Base-by-base conservation (phyloP, 2,113 vertebrate species). In the Kryptolebias marmoratus region DNA sequence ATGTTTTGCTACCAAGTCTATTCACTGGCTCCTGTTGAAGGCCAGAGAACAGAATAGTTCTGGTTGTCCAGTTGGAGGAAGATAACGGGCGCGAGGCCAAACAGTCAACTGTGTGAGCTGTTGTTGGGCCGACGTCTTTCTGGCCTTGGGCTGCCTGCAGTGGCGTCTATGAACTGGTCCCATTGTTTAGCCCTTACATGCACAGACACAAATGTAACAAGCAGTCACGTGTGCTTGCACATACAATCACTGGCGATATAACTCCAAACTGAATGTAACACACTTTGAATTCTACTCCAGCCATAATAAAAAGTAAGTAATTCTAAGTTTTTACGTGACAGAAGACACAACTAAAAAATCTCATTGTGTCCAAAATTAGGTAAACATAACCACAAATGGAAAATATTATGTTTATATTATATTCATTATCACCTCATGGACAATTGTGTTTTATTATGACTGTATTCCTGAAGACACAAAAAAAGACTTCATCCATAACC, bases 121-220 rank as follows among this genome's bases (percentile, higher is more conserved):
- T 87, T 90, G 92, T 90, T 73, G 77, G 72, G 86, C 78, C 77
- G 76, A 79, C 71, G 79, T 90, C 85, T 82, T 81, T 89, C 60
- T 91, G 71, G 88, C 93, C 85, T 80, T 75, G 55, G 90, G 91
- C 89, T 60, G 58, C 68, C 77, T 63, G 68, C 69, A 87, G 81
- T 85, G 86, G 85, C 77, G 63, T 88, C 86, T 68, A 88, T 93
- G 91, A 93, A 94, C 83, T 69, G 70, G 78, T 72, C 71, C 82
- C 85, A 92, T 94, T 94, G 93, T 94, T 89, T 67, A 72, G 54
- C 66, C 49, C 71, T 68, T 62, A 48, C 77, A 70, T 71, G 68
- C 68, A 53, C 77, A 85, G 77, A 84, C 85, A 76, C 52, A 77
- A 49, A 12, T 50, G 28, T 13, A 18, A 16, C 16, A n/a, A 47